These are phyloP conservation scores for Priapulus caudatus DNA, from an alignment of 2,888 invertebrate species.

Conservation along the genomic window DNA sequence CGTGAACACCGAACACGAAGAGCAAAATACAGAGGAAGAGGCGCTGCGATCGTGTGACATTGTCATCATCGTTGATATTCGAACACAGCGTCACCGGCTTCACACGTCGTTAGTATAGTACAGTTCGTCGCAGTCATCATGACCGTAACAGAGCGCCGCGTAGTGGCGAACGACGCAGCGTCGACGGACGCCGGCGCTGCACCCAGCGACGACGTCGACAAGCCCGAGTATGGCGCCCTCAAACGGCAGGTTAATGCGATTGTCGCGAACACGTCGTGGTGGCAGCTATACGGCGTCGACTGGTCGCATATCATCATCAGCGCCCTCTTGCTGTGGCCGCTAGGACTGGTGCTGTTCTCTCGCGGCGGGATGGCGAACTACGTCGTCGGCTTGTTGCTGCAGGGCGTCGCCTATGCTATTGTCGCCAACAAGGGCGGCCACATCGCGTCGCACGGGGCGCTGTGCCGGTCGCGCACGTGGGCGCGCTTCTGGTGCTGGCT, in stretches of 20 bases:
- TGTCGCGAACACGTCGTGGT: background rate
- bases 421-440: conserved; percentile 30
- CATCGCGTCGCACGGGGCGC: conserved; percentile 27
- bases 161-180: too few species aligned
- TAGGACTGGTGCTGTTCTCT: background rate
- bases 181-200: too few species aligned
- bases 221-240: background rate
- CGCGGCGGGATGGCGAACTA: background rate
- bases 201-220: too few species aligned
- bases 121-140: too few species aligned
- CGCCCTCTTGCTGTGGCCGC: background rate
- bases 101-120: too few species aligned
- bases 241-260: background rate
- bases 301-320: background rate
- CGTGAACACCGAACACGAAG: too few species aligned
- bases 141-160: too few species aligned
- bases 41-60: too few species aligned
- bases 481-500: conserved; percentile 23
- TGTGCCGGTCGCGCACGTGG: conserved; percentile 20
- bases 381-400: conserved; percentile 24
- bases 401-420: conserved; percentile 26
- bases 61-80: too few species aligned
- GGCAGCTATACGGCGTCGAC: background rate
- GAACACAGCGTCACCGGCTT: too few species aligned
- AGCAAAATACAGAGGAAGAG: too few species aligned